Conservation (phyloP, 2,113 vertebrate genomes). For the Pica pica region DNA sequence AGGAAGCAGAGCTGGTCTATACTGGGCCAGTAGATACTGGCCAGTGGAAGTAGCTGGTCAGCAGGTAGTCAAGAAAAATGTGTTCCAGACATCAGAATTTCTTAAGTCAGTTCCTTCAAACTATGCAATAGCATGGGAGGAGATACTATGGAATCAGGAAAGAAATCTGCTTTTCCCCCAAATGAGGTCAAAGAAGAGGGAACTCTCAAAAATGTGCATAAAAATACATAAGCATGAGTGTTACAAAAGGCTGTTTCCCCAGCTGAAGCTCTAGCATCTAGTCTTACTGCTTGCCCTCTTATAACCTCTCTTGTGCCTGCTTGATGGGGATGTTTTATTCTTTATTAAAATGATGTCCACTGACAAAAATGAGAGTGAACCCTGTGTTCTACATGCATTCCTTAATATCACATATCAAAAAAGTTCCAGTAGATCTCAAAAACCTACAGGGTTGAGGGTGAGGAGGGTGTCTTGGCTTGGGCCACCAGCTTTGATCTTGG, state of each 20-base stretch:
- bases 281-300: background rate
- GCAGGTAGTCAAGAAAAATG: background rate
- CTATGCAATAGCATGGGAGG: background rate
- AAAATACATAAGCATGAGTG: background rate
- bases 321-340: background rate
- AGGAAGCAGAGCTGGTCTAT: background rate
- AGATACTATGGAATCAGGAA: background rate
- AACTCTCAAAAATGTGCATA: background rate
- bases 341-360: background rate
- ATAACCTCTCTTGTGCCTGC: background rate
- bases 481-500: background rate
- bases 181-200: background rate
- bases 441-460: background rate
- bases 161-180: background rate
- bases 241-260: background rate
- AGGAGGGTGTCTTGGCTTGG: background rate
- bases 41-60: background rate
- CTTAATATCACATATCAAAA: background rate
- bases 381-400: background rate
- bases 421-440: background rate
- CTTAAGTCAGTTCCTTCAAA: background rate
- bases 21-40: background rate
- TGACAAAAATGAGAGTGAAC: background rate
- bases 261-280: background rate
- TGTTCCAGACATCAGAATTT: background rate